These are phyloP conservation scores for Lampris incognitus DNA, from an alignment of 2,113 vertebrate species.

Conservation along the genomic window DNA sequence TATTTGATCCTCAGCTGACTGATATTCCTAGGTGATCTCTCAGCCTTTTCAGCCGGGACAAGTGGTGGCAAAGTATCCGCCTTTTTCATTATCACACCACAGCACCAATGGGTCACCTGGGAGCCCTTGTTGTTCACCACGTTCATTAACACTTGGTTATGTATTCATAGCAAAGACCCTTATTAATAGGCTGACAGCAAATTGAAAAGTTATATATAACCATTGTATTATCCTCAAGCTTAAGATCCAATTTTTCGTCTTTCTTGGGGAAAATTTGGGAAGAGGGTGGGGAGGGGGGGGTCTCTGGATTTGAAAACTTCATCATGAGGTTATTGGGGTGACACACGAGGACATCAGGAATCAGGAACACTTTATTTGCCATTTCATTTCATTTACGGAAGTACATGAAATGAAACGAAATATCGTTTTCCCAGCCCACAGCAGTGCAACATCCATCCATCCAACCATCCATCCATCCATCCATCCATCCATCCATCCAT, in stretches of 20 bases:
- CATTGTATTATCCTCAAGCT: constrained; percentile 3
- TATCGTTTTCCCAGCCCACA: too few relatives aligned
- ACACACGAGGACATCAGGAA: background rate
- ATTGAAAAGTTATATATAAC: constrained; percentile 60
- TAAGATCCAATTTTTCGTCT: background rate
- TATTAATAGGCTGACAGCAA: constrained; percentile 30
- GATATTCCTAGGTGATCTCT: constrained; percentile 31
- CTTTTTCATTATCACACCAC: constrained; percentile 81
- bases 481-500: too few relatives aligned
- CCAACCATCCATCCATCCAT: too few relatives aligned
- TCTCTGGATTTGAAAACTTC: constrained; percentile 22
- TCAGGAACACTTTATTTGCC: too few relatives aligned
- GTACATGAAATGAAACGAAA: too few relatives aligned
- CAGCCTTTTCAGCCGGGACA: constrained; percentile 39
- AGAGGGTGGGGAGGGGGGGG: background rate
- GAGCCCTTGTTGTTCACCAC: constrained; percentile 61
- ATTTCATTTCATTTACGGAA: too few relatives aligned
- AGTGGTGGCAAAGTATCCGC: constrained; percentile 58
- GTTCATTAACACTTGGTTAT: constrained; percentile 71
- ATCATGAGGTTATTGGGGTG: background rate
- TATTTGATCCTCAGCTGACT: constrained; percentile 20
- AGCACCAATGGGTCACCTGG: constrained; percentile 66
- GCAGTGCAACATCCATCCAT: too few relatives aligned
- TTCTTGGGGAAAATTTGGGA: too few relatives aligned
- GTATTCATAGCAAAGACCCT: constrained; percentile 52